A percentile compares a stretch with the other conserved stretches of the same genome.
Evolutionary conservation across 2,113 vertebrate species (phyloP).

Genomic region (Donacobius atricapilla): DNA sequence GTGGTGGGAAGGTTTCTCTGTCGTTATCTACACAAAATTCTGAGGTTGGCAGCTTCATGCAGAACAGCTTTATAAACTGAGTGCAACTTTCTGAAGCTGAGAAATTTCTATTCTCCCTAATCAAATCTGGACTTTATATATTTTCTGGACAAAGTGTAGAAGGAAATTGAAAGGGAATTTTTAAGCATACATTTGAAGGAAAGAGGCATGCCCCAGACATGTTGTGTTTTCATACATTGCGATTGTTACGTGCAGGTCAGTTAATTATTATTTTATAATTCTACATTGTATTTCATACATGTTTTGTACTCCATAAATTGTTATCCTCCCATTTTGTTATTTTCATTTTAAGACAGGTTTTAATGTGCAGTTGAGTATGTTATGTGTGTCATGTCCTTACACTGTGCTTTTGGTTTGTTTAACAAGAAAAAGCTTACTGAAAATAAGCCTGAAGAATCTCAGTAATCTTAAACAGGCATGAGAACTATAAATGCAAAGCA

Average conservation of each 20-base stretch:
- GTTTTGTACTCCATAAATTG: background rate
- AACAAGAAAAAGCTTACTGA: background rate
- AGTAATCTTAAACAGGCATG: background rate
- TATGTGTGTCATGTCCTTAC: background rate
- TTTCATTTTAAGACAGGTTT: background rate
- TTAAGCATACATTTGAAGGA: background rate
- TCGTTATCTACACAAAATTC: background rate
- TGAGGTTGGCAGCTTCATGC: background rate
- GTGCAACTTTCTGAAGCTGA: background rate
- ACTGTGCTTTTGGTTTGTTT: background rate
- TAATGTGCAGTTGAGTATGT: background rate
- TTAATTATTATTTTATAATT: background rate
- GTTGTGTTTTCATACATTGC: background rate
- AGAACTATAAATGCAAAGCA: background rate
- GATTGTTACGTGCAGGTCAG: background rate
- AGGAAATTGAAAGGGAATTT: background rate
- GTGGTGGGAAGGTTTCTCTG: background rate
- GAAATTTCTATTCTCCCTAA: background rate
- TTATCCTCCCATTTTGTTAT: background rate
- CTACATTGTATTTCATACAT: background rate
- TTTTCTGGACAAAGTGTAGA: background rate
- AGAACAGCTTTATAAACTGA: background rate
- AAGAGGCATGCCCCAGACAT: background rate
- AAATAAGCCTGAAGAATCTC: background rate
- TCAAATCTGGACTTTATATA: background rate